Evolutionary conservation across 2,797 vertebrate species (phyloP), one percentile per base, ranked within the genome.

Genomic region (Lophius americanus): DNA sequence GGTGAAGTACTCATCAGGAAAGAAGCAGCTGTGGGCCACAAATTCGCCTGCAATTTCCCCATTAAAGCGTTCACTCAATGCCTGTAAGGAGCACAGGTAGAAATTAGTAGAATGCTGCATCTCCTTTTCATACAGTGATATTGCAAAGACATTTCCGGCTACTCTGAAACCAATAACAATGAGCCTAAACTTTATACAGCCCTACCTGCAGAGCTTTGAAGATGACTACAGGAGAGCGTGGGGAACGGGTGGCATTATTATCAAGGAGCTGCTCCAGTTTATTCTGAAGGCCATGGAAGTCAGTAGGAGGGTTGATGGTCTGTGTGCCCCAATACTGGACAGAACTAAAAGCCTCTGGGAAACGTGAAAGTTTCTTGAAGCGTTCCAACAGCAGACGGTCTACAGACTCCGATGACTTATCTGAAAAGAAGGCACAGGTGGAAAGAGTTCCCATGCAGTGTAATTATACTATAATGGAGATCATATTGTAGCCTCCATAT

Each of bases 1-100:
- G 55, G 97, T 99, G 89, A 99, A 99, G 91, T 99, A 99, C 79
- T 99, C 97, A 71, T 99, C 98, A 5, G 98, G 98, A 77, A 99
- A 99, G 81, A 99, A 99, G 76, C 96, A 98, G 91, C 95, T 98
- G 82, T 97, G 95, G 4, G 95, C 94, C 78, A 96, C 95, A 63
- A 97, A 92, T 76, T 99, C 97, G 82, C 97, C 96, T 0, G 95
- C 88, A 60, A 99, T 99, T 79, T 99, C 97, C 47, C 97, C 98
- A 61, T 95, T 98, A 86, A 99, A 99, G 64, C 98, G 95, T 75
- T 99, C 97, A 41, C 97, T 99, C 73, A 99, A 68, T 37, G 98
- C 98, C 98, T 99, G 82, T 7, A 57, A 41, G 33, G 58, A 51
- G 4, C 6, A 67, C 0, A 9, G 52, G n/a, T 6, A 43, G 14